Percentiles rank a stretch among this genome's conserved stretches.
phyloP scores from a whole-genome alignment of 1,140 invertebrate species.

The Leptinotarsa defecta region DNA sequence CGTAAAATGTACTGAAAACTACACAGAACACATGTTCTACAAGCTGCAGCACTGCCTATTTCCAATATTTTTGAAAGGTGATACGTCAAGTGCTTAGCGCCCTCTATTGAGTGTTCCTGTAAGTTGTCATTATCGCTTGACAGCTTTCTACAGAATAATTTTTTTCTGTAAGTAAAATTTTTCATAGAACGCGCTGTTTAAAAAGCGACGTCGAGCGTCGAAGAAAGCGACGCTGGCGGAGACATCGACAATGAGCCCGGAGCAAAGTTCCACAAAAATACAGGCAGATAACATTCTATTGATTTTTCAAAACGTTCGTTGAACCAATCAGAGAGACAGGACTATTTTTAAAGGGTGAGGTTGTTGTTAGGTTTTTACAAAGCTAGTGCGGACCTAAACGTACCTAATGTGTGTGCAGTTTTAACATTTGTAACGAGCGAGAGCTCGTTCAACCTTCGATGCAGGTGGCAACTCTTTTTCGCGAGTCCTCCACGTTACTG shows the following conservation, averaged over 20 bases:
- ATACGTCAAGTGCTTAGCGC: no score
- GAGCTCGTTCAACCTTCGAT: constrained; percentile 56
- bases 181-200: constrained; percentile 51
- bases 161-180: constrained; percentile 40
- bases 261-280: constrained; percentile 55
- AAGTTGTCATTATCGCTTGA: background rate
- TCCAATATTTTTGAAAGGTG: no score
- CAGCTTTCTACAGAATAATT: constrained; percentile 2
- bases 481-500: constrained; percentile 69
- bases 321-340: constrained; percentile 57
- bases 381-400: constrained; percentile 50
- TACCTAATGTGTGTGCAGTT: constrained; percentile 46
- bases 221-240: constrained; percentile 52
- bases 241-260: constrained; percentile 52
- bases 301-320: constrained; percentile 58
- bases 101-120: no score
- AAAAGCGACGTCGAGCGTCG: constrained; percentile 51
- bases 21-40: no score
- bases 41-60: no score
- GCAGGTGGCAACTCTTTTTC: constrained; percentile 73
- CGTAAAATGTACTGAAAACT: no score
- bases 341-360: constrained; percentile 59
- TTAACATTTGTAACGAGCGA: constrained; percentile 45
- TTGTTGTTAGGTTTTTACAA: constrained; percentile 55
- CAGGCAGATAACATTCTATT: constrained; percentile 57